A percentile compares a stretch with the other conserved stretches of the same genome.
These are phyloP conservation scores for Pterobdella sp. DNA, from an alignment of 2,888 invertebrate genomes.

Conservation along the genomic window DNA sequence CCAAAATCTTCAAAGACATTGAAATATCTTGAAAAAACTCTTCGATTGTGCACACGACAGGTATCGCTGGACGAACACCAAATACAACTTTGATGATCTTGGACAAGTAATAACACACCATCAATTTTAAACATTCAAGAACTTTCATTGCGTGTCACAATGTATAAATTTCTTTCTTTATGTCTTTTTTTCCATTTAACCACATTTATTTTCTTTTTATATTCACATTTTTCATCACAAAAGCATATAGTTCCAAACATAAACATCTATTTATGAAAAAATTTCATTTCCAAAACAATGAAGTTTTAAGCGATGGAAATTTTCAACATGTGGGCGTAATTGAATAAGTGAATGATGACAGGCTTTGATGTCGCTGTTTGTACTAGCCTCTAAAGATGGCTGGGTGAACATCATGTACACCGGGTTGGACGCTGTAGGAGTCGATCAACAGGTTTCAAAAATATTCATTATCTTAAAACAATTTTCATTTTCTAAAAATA, in stretches of 20 bases:
- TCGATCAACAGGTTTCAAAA: conserved; percentile 74
- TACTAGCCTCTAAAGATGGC: conserved; percentile 93
- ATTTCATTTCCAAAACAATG: no score
- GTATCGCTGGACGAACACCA: conserved; percentile 89
- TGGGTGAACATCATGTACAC: conserved; percentile 99
- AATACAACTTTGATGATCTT: conserved; percentile 98
- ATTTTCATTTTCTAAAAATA: background rate
- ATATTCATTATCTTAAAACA: background rate
- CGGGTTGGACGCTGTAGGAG: conserved; percentile 93
- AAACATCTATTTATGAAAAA: no score
- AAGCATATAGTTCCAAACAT: no score
- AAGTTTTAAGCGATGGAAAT: no score
- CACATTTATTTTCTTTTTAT: background rate
- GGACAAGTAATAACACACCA: conserved; percentile 64
- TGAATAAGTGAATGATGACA: conserved; percentile 38
- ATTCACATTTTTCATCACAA: background rate
- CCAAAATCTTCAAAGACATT: background rate
- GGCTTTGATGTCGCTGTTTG: conserved; percentile 96
- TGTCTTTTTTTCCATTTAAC: background rate
- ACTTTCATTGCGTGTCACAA: no score
- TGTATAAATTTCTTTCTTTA: background rate
- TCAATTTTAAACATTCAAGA: no score
- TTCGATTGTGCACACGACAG: background rate
- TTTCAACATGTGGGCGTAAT: no score
- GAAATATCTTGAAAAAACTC: background rate